Conservation (phyloP, 2,888 invertebrate genomes). For the Bembecia ichneumoniformis region DNA sequence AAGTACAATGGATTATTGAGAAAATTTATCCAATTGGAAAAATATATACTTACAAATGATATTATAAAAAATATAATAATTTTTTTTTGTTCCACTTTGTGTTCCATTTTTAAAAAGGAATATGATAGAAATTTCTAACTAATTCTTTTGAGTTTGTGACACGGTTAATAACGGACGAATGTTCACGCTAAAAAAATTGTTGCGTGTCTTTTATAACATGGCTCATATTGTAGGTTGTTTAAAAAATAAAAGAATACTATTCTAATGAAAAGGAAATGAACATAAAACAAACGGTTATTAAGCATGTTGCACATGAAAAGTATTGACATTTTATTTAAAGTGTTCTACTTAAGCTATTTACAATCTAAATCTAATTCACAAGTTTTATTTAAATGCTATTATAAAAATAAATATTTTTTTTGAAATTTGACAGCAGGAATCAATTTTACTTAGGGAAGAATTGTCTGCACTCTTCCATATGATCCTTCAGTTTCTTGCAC, state of each 20-base stretch:
- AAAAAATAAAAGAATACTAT: neutral
- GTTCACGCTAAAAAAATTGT: too few relatives aligned
- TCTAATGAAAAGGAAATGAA: neutral
- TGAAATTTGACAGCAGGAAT: neutral
- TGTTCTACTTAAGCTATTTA: neutral
- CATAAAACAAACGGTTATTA: neutral
- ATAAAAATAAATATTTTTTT: neutral
- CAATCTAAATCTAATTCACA: neutral
- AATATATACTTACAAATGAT: too few relatives aligned
- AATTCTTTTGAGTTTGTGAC: too few relatives aligned
- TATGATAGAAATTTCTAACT: too few relatives aligned
- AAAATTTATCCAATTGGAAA: too few relatives aligned
- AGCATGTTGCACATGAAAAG: neutral
- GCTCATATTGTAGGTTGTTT: neutral
- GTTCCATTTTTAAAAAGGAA: too few relatives aligned
- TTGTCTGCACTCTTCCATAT: slow-evolving; percentile 32
- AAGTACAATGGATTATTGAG: too few relatives aligned
- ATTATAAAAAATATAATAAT: too few relatives aligned
- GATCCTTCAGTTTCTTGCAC: slow-evolving; percentile 30
- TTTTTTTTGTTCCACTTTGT: too few relatives aligned
- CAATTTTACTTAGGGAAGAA: slow-evolving; percentile 13
- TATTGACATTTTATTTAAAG: neutral
- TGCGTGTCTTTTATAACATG: too few relatives aligned
- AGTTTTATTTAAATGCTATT: neutral
- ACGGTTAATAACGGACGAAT: too few relatives aligned